Evolutionary conservation across 2,797 vertebrate genomes (phyloP).

Genomic region (Crypturellus tataupa): DNA sequence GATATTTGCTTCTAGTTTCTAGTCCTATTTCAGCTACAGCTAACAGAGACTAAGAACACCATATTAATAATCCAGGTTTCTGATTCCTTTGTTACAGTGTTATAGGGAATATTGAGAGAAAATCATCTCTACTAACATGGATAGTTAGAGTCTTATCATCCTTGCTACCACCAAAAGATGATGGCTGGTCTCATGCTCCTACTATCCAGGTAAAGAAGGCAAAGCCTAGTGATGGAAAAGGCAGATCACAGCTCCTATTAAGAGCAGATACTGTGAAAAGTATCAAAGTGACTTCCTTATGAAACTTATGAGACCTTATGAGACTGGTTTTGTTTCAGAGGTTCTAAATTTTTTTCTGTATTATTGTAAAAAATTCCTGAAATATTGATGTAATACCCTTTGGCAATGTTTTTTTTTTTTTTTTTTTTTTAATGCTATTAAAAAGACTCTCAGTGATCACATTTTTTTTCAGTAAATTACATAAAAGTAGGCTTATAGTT

Average conservation of each 20-base stretch:
- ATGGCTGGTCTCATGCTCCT: not conserved
- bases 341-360: not conserved
- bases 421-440: not conserved
- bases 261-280: not conserved
- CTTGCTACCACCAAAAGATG: not conserved
- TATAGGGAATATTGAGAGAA: not conserved
- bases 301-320: too few relatives aligned
- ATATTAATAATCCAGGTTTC: not conserved
- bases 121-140: not conserved
- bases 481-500: not conserved
- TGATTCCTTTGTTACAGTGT: not conserved
- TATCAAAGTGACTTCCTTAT: not conserved
- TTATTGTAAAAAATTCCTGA: constrained; percentile 24
- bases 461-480: constrained; percentile 38
- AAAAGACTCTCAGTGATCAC: not conserved
- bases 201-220: not conserved
- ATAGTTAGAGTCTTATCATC: not conserved
- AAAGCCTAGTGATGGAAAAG: not conserved
- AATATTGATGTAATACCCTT: constrained; percentile 61
- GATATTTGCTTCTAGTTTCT: not conserved
- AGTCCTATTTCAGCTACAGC: not conserved
- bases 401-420: not conserved
- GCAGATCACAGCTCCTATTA: not conserved
- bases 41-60: not conserved
- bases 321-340: not conserved